phyloP scores from a whole-genome alignment of 1,140 invertebrate genomes.

The Paracyclopina nana region DNA sequence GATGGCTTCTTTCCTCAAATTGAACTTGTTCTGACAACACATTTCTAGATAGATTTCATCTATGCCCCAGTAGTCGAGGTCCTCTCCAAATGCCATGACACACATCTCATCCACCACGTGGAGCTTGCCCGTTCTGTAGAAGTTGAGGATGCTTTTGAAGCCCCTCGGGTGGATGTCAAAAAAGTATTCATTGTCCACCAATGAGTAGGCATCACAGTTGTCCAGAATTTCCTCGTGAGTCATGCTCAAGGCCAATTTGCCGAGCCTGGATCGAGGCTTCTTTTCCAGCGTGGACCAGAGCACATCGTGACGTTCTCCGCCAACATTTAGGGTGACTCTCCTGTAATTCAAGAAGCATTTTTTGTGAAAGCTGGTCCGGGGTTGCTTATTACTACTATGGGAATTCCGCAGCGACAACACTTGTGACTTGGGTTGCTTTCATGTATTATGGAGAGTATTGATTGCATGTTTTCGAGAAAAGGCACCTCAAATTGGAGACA shows the following conservation, averaged over 20 bases:
- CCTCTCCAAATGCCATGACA: conserved; percentile 26
- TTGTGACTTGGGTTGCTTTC: no score
- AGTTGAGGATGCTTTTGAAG: conserved; percentile 26
- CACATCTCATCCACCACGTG: conserved; percentile 18
- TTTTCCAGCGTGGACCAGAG: conserved; percentile 14
- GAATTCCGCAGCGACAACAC: no score
- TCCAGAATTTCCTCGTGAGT: conserved; percentile 28
- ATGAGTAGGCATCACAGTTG: conserved; percentile 28
- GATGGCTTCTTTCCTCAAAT: conserved; percentile 33
- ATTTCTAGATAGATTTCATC: conserved; percentile 28
- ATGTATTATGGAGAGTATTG: no score
- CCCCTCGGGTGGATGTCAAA: conserved; percentile 27
- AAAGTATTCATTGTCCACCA: conserved; percentile 28
- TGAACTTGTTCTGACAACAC: conserved; percentile 35
- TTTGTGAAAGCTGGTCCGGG: no score
- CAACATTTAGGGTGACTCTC: conserved; percentile 17
- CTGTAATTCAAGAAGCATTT: no score
- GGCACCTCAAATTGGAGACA: no score
- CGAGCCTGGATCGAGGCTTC: conserved; percentile 9
- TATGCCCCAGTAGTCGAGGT: conserved; percentile 31
- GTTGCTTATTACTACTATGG: no score
- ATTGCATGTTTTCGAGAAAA: no score
- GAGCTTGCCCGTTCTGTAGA: conserved; percentile 27
- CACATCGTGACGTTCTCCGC: conserved; percentile 17
- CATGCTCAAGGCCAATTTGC: conserved; percentile 19